These are phyloP conservation scores for Tragelaphus imberbis DNA, from an alignment of 2,113 vertebrate species.

Conservation along the genomic window DNA sequence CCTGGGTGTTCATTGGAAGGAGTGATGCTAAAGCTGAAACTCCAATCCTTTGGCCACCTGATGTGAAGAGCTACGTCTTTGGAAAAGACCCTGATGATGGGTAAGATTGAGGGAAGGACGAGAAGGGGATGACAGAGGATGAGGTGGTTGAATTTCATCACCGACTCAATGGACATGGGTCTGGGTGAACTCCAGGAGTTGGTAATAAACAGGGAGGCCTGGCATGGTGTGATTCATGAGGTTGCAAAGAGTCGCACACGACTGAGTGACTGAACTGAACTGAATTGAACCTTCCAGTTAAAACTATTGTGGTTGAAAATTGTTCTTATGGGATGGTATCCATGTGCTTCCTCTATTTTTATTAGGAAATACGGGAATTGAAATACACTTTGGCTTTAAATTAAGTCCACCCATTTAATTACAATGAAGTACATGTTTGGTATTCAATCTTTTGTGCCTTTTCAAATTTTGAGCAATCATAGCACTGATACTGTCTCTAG, in stretches of 20 bases:
- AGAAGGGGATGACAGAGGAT: too few relatives aligned
- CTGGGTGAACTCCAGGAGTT: too few relatives aligned
- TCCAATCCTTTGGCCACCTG: too few relatives aligned
- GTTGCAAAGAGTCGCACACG: fast-evolving
- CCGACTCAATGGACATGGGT: neutral
- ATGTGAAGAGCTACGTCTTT: too few relatives aligned
- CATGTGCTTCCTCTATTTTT: neutral
- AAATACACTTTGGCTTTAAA: neutral
- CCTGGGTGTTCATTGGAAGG: too few relatives aligned
- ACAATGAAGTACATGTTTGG: neutral
- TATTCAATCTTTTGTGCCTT: neutral
- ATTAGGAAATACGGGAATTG: neutral
- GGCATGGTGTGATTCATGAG: too few relatives aligned
- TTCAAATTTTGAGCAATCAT: neutral
- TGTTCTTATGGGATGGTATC: neutral
- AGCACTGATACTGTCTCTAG: neutral
- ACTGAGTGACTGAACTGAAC: neutral
- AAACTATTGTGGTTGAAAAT: neutral
- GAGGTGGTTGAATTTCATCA: too few relatives aligned
- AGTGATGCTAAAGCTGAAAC: too few relatives aligned
- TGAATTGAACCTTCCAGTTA: neutral
- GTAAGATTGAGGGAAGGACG: too few relatives aligned
- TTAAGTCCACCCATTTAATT: neutral
- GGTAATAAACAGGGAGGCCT: too few relatives aligned
- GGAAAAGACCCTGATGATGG: too few relatives aligned